phyloP scores from a whole-genome alignment of 2,888 invertebrate genomes.

The Dasysyrphus tricinctus region DNA sequence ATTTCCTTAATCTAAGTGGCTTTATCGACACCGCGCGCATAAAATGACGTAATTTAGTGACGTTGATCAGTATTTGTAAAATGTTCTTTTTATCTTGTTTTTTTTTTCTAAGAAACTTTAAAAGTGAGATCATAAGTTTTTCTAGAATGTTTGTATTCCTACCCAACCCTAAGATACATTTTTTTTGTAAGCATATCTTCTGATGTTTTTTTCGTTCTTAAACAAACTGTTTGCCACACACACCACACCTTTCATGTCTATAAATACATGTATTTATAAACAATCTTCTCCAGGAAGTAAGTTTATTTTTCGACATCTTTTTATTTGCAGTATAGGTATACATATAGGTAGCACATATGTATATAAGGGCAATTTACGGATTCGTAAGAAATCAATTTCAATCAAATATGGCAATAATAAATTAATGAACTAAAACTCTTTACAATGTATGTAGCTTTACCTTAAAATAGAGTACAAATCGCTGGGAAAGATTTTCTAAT shows the following conservation, averaged over 20 bases:
- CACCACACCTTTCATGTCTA: conserved; percentile 70
- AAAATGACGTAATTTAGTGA: conserved; percentile 65
- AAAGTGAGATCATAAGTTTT: conserved; percentile 49
- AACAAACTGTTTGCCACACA: conserved; percentile 39
- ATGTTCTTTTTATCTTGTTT: neutral
- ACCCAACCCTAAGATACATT: conserved; percentile 60
- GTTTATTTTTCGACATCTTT: conserved; percentile 1
- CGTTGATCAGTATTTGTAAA: conserved; percentile 37
- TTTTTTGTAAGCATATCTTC: conserved; percentile 32
- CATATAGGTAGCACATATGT: no score
- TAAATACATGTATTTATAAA: conserved; percentile 57
- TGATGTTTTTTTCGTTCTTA: conserved; percentile 7
- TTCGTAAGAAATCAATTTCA: neutral
- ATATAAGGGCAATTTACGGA: conserved; percentile 14
- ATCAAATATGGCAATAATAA: neutral
- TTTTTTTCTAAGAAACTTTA: conserved; percentile 45
- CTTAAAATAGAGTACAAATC: neutral
- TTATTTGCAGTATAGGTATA: neutral
- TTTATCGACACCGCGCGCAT: conserved; percentile 50
- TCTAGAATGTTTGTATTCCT: conserved; percentile 65
- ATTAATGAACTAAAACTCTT: neutral
- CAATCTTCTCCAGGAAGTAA: conserved; percentile 34
- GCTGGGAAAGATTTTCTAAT: no score
- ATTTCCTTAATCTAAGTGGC: conserved; percentile 44
- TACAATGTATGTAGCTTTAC: neutral